Base-by-base conservation (phyloP, 2,113 vertebrate species). In the Sander lucioperca region DNA sequence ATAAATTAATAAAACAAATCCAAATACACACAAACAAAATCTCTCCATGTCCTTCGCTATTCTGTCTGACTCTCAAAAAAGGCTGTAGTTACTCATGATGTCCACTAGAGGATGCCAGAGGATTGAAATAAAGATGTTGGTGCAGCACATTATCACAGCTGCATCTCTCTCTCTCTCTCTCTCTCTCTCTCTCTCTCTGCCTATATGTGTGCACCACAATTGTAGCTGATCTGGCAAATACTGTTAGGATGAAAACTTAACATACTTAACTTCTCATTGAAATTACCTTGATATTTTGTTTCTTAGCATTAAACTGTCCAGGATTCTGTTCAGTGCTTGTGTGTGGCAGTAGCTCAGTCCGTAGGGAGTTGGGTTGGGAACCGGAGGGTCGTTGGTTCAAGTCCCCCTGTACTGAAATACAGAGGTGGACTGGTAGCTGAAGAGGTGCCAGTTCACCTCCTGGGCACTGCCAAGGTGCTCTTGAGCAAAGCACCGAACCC, bases 61-160 rank as follows among this genome's bases (percentile, higher is more conserved):
- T 53, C 21, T 30, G 7, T 57, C 21, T n/a, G 5, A 21, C 21
- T 1, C 16, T 19, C 5, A 9, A 5, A 16, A 48, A 30, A 6
- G 0, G 45, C 8, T 93, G 85, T 51, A 91, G 5, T 84, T 80
- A 39, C 30, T 58, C 9, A 61, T 36, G 36, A 0, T 84, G 53
- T 72, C 90, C 93, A 91, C 90, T 77, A 80, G 90, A 82, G 77
- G 14, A 3, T 23, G 39, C 45, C 21, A 83, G 30, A 83, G 77
- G 58, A 25, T 68, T 15, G 5, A 21, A 23, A 48, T 19, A 45
- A 65, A 1, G 6, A 27, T 36, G 30, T 50, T 36, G 0, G 6
- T 18, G 63, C 53, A 57, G 21, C 3, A 11, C 25, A 8, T 36
- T 25, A 53, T 33, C n/a, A 10, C 45, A 19, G 5, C 30, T 74